phyloP scores from a whole-genome alignment of 1,140 invertebrate species.

The Paramacrobiotus metropolitanus region DNA sequence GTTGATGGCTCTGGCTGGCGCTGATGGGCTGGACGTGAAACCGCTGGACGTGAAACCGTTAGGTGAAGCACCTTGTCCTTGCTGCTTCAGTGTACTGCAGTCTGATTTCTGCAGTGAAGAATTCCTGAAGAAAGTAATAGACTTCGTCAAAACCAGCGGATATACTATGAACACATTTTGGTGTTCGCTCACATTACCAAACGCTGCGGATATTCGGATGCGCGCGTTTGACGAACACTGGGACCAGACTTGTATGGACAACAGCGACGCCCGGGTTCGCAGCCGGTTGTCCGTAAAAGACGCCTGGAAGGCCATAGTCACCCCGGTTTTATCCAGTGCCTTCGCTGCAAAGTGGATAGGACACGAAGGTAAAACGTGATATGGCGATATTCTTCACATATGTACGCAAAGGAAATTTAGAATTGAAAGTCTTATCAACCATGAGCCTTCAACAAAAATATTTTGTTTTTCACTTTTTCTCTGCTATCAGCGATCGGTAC shows the following conservation, averaged over 20 bases:
- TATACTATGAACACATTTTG: neutral
- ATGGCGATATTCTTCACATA: too few relatives aligned
- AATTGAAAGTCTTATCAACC: too few relatives aligned
- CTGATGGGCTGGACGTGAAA: too few relatives aligned
- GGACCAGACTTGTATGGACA: too few relatives aligned
- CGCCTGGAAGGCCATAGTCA: neutral
- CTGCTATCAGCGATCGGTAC: too few relatives aligned
- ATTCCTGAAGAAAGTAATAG: neutral
- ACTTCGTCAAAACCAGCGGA: neutral
- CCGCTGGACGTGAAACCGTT: too few relatives aligned
- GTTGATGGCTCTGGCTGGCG: too few relatives aligned
- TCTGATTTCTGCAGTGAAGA: neutral
- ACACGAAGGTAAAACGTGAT: too few relatives aligned
- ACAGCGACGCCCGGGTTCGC: neutral
- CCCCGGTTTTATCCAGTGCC: neutral
- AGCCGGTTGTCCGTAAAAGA: neutral
- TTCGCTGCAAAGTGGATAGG: neutral
- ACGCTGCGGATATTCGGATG: neutral
- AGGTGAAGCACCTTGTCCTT: too few relatives aligned
- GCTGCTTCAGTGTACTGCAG: neutral
- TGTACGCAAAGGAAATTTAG: too few relatives aligned
- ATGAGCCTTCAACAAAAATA: too few relatives aligned
- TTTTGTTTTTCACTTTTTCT: too few relatives aligned
- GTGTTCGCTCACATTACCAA: neutral
- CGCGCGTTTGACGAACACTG: neutral